These are phyloP conservation scores for Bursaphelenchus okinawaensis DNA, from an alignment of 2,888 invertebrate genomes.

Conservation along the genomic window DNA sequence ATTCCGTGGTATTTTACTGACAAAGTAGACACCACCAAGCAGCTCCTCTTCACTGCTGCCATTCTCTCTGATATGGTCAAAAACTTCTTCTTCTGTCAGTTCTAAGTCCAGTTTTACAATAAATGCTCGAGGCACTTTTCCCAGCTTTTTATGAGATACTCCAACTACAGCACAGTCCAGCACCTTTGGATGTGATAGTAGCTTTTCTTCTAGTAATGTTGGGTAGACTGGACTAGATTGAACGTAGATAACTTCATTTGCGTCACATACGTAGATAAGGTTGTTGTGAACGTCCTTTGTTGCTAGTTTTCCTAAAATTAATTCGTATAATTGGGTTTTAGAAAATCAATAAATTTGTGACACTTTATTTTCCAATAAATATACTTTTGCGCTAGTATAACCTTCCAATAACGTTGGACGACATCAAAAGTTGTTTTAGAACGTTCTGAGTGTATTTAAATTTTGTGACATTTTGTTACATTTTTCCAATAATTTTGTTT, in stretches of 20 bases:
- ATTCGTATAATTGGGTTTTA: too few species aligned
- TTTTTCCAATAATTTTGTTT: too few species aligned
- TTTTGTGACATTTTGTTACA: too few species aligned
- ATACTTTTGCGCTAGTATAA: too few species aligned
- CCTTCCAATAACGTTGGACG: too few species aligned
- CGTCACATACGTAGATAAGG: background rate
- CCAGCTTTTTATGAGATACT: background rate
- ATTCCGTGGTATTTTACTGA: background rate
- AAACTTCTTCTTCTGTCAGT: background rate
- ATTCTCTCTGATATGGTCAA: background rate
- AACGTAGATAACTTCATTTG: background rate
- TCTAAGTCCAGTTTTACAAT: background rate
- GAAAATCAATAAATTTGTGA: too few species aligned
- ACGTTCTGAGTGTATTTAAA: too few species aligned
- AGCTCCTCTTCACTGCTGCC: background rate
- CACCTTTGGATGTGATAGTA: background rate
- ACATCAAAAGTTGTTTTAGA: too few species aligned
- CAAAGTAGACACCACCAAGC: background rate
- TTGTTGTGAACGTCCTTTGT: background rate
- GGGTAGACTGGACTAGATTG: background rate
- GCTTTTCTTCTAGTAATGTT: background rate
- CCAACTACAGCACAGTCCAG: constrained; percentile 1
- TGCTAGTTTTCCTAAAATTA: background rate
- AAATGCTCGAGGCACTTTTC: background rate
- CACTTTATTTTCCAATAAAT: too few species aligned